Evolutionary conservation across 2,888 invertebrate species (phyloP).

Genomic region (Empis stercorea): DNA sequence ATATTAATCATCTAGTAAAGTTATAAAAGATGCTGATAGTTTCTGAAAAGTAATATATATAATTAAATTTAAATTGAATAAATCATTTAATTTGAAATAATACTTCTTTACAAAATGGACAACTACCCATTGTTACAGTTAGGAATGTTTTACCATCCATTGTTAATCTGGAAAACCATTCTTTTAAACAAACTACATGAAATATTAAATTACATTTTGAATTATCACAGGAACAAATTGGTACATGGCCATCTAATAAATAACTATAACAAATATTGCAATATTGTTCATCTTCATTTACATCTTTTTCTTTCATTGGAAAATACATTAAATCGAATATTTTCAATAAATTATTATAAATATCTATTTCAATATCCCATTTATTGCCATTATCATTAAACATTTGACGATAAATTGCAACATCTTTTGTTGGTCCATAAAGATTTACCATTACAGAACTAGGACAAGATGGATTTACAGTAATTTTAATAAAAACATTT

Average conservation of each 20-base stretch:
- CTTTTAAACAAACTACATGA: slow-evolving; percentile 28
- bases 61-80: background rate
- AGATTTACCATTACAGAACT: slow-evolving; percentile 26
- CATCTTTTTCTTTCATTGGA: slow-evolving; percentile 22
- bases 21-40: slow-evolving; percentile 31
- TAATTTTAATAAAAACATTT: slow-evolving; percentile 27
- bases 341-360: slow-evolving; percentile 31
- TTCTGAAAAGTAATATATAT: slow-evolving; percentile 21
- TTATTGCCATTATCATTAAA: slow-evolving; percentile 26
- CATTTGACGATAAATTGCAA: slow-evolving; percentile 22
- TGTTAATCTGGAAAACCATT: slow-evolving; percentile 30
- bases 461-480: slow-evolving; percentile 28
- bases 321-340: slow-evolving; percentile 34
- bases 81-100: background rate
- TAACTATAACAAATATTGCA: slow-evolving; percentile 33
- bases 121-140: slow-evolving; percentile 28
- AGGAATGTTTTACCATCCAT: slow-evolving; percentile 29
- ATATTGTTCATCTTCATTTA: slow-evolving; percentile 12
- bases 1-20: slow-evolving; percentile 20
- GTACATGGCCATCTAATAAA: slow-evolving; percentile 28
- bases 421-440: slow-evolving; percentile 31
- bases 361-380: slow-evolving; percentile 31
- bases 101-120: slow-evolving; percentile 34
- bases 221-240: slow-evolving; percentile 33
- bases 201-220: slow-evolving; percentile 26